Base-by-base conservation (phyloP, 2,113 vertebrate species). In the Balaeniceps rex region DNA sequence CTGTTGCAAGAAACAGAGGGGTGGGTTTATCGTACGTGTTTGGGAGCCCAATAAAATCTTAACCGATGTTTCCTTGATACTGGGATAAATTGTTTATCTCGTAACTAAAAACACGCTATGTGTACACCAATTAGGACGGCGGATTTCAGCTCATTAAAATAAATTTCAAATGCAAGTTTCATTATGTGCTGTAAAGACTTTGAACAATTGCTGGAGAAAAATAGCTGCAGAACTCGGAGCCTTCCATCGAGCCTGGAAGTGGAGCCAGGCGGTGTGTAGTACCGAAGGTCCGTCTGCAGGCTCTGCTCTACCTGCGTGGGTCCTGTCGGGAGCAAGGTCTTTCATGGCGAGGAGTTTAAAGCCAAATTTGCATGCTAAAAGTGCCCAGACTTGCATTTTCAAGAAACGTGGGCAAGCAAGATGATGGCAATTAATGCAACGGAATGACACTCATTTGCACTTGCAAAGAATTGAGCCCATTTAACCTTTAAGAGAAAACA, bases 11-110 rank as follows among this genome's bases (percentile, higher is more conserved):
- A 97, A 97, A 94, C 94, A 93, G 19, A 40, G 85, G 93, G 85
- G 61, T 93, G 93, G 92, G 66, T 95, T 97, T 95, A 94, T 90
- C 63, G 19, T 87, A 90, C 83, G 17, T 97, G 71, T 94, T 95
- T 97, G 97, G 95, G 97, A 98, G 94, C 58, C 97, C 96, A 83
- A 74, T 97, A 97, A 98, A 98, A 95, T 66, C 81, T 80, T 57
- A 85, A 72, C 79, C 28, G 24, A 81, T 66, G 96, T 97, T 97
- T 98, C 94, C 97, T 96, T 88, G 94, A 97, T 97, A 81, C 90
- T 7, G 55, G 95, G 94, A 90, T 93, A 96, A 97, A 94, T 83
- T 97, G 96, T 98, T 98, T 97, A 92, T 90, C 79, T 95, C 26
- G 54, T 98, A 96, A 92, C 97, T 95, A 97, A 97, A 98, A 95